Conservation (phyloP, 2,797 vertebrate genomes). For the Cirrhinus mrigala region DNA sequence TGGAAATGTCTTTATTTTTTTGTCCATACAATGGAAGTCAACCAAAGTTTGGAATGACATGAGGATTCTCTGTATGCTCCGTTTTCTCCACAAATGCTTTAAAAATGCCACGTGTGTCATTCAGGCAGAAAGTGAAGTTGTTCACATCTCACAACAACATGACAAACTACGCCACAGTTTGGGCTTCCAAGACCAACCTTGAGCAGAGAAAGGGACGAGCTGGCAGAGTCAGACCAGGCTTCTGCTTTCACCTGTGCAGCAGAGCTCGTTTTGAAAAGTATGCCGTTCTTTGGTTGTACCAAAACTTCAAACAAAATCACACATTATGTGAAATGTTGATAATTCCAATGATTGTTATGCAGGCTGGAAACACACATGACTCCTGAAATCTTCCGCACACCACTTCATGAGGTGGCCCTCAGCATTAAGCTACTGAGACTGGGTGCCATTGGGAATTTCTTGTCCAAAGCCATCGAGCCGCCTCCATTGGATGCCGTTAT, state of each 20-base stretch:
- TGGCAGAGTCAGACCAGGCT: conserved; percentile 87
- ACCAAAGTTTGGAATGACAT: neutral
- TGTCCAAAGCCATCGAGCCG: conserved; percentile 95
- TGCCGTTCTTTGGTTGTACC: neutral
- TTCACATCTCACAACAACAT: conserved; percentile 98
- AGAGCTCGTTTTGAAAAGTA: conserved; percentile 88
- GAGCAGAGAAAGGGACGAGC: conserved; percentile 95
- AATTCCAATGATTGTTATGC: neutral
- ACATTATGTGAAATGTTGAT: neutral
- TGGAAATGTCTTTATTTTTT: neutral
- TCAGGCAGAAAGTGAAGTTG: conserved; percentile 96
- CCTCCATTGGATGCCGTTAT: conserved; percentile 95
- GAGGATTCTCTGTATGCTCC: neutral
- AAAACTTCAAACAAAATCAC: neutral
- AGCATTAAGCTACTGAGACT: conserved; percentile 94
- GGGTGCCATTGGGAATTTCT: conserved; percentile 91
- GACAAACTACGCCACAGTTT: conserved; percentile 97
- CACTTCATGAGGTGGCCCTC: conserved; percentile 91
- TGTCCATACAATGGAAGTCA: neutral
- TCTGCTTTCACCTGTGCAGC: conserved; percentile 95
- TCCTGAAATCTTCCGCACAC: conserved; percentile 94
- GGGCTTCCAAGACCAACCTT: conserved; percentile 96
- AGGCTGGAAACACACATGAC: conserved; percentile 96
- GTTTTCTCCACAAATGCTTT: neutral
- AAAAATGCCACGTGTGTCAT: neutral